Evolutionary conservation across 30 jellyfish, hydroid and myxozoan species (phyloP), one percentile per base, ranked within the genome.

Genomic region (Nemopilema nomurai): DNA sequence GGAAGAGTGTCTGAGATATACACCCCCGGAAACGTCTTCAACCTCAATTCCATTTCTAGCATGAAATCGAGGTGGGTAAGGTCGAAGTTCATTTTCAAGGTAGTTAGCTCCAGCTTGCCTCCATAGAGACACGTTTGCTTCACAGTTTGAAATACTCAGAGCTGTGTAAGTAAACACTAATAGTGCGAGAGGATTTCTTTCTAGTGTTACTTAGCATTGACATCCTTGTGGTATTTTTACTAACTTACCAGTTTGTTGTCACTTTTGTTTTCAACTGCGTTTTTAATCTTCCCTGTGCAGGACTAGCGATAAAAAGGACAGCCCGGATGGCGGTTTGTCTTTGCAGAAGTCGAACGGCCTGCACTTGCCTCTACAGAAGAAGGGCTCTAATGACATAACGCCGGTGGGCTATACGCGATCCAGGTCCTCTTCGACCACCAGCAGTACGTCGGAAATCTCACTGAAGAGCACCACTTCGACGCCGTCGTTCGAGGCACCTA

Each of bases 1-100:
- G 91, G 91, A 26, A 78, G 93, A 70, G 91, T 85, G 22, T 87
- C 89, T 4, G 96, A 84, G 51, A 78, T 90, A 9, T 90, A 95
- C 68, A 85, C 99, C 8, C 93, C 96, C 1, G 97, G 99, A 17
- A 78, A 90, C 19, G 94, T 95, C 20, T 95, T 95, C 69, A 92
- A 87, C 77, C 86, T 95, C 65, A 95, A 87, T 68, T 82, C 93
- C 1, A 76, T 93, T 20, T 92, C 84, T 78, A 97, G 97, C 0
- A 70, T 87, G 32, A 89, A 86, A 31, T 68, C 88, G 49, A 89
- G 96, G 97, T 95, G 31, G 77, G 96, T 71, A 4, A 27, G 0
- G 28, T 50, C 25, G 52, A 8, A 51, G 18, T 13, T 18, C 19
- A 16, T 1, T 25, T 65, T 57, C 17, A 20, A 0, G 23, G 27